Percentiles rank a stretch among this genome's conserved stretches.
Conservation (phyloP, 2,113 vertebrate species). For the Pangasianodon gigas region DNA sequence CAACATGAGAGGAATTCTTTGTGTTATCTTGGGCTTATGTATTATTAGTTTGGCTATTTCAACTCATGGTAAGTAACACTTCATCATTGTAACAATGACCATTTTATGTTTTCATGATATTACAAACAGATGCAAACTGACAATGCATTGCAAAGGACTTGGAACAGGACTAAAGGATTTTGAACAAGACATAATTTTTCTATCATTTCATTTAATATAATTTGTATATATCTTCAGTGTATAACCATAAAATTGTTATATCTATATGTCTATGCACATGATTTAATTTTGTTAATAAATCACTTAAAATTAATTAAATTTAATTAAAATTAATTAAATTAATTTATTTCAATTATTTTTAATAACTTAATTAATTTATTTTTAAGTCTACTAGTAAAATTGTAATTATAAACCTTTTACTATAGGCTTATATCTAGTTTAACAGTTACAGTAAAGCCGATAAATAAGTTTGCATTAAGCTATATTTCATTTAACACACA, state of each 20-base stretch:
- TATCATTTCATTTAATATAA: neutral
- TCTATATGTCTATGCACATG: neutral
- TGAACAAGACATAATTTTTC: neutral
- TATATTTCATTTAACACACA: neutral
- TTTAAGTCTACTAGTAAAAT: neutral
- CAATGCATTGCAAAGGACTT: neutral
- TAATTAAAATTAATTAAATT: neutral
- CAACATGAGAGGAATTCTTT: slow-evolving; percentile 11
- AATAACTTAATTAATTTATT: neutral
- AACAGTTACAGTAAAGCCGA: neutral
- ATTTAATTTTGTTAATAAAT: neutral
- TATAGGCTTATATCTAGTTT: neutral
- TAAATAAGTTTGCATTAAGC: neutral
- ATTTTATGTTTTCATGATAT: neutral
- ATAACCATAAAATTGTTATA: neutral
- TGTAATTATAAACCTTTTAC: too few relatives aligned
- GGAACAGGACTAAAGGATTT: neutral
- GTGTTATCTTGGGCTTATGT: neutral
- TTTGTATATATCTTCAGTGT: neutral
- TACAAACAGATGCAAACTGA: neutral
- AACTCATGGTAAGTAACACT: slow-evolving; percentile 14
- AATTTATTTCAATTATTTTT: neutral
- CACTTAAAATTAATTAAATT: too few relatives aligned
- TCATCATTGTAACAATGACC: neutral
- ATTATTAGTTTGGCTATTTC: neutral